These are phyloP conservation scores for Hirtodrosophila trivittata DNA, from an alignment of 2,888 invertebrate species.

Conservation along the genomic window DNA sequence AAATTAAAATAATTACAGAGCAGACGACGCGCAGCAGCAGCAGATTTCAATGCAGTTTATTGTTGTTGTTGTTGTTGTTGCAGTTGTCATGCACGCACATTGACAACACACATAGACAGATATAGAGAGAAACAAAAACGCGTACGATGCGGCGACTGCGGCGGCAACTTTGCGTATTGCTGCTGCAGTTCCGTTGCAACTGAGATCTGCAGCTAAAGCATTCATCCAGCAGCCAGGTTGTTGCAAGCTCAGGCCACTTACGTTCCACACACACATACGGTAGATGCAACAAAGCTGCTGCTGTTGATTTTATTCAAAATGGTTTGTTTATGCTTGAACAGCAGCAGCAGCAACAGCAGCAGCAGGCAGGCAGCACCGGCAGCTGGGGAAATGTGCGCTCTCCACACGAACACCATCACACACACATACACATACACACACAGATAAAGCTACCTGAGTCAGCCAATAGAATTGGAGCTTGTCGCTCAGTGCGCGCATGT, in stretches of 20 bases:
- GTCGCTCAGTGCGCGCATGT: slow-evolving; percentile 69
- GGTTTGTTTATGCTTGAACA: slow-evolving; percentile 74
- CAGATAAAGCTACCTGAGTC: slow-evolving; percentile 12
- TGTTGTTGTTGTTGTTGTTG: slow-evolving; percentile 30
- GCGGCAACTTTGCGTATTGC: slow-evolving; percentile 46
- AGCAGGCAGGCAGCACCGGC: slow-evolving; percentile 16
- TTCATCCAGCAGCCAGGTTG: slow-evolving; percentile 38
- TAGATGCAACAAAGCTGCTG: slow-evolving; percentile 39
- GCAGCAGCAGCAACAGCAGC: slow-evolving; percentile 35
- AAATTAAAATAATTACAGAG: slow-evolving; percentile 78
- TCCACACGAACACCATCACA: slow-evolving; percentile 26
- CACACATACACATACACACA: slow-evolving; percentile 21
- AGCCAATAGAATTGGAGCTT: slow-evolving; percentile 68
- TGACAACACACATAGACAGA: slow-evolving; percentile 24
- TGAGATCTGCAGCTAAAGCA: slow-evolving; percentile 61
- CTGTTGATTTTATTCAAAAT: slow-evolving; percentile 78
- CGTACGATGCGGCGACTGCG: slow-evolving; percentile 52
- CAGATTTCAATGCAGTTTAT: slow-evolving; percentile 33
- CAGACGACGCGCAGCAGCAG: slow-evolving; percentile 27
- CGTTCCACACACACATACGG: slow-evolving; percentile 56
- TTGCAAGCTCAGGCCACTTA: slow-evolving; percentile 54
- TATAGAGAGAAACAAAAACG: slow-evolving; percentile 32
- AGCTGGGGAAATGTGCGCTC: slow-evolving; percentile 61
- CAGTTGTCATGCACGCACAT: slow-evolving; percentile 39
- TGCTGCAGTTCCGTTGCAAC: slow-evolving; percentile 64